A percentile compares a stretch with the other conserved stretches of the same genome.
Evolutionary conservation across 2,797 vertebrate species (phyloP).

Genomic region (Notoglanidium macrostoma): DNA sequence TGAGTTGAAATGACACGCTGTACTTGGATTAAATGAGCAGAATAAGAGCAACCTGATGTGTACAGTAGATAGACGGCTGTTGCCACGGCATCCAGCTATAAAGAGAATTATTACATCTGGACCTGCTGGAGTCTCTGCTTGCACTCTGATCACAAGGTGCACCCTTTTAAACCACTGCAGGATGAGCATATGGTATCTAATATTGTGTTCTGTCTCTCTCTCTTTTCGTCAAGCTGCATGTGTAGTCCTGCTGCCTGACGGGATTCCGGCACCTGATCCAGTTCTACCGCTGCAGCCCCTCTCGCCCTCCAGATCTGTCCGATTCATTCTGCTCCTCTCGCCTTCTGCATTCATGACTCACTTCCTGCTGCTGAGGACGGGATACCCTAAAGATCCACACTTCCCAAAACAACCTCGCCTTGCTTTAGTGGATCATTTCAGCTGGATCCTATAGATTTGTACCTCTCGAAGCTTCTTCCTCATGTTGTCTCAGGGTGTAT

Average conservation of each 20-base stretch:
- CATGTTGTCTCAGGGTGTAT: background rate
- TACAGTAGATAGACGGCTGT: background rate
- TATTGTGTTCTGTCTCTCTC: background rate
- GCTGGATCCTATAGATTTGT: background rate
- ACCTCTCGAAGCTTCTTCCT: too few species aligned
- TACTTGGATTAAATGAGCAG: background rate
- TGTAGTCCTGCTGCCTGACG: background rate
- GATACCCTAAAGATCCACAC: background rate
- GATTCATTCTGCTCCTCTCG: slow-evolving; percentile 7
- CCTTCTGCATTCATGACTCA: background rate
- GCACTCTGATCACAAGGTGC: background rate
- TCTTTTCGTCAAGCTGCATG: background rate
- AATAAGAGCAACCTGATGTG: background rate
- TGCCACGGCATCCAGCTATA: background rate
- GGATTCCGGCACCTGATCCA: background rate
- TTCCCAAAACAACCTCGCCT: background rate
- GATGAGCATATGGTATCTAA: background rate
- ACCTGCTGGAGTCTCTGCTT: background rate
- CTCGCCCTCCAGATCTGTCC: background rate
- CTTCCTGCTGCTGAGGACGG: background rate
- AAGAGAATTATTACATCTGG: background rate
- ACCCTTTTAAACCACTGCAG: background rate
- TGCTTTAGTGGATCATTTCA: background rate
- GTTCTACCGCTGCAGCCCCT: background rate
- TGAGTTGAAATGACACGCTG: background rate